Percentiles rank a stretch among this genome's conserved stretches.
These are phyloP conservation scores for Sebastes fasciatus DNA, from an alignment of 2,113 vertebrate genomes.

Conservation along the genomic window DNA sequence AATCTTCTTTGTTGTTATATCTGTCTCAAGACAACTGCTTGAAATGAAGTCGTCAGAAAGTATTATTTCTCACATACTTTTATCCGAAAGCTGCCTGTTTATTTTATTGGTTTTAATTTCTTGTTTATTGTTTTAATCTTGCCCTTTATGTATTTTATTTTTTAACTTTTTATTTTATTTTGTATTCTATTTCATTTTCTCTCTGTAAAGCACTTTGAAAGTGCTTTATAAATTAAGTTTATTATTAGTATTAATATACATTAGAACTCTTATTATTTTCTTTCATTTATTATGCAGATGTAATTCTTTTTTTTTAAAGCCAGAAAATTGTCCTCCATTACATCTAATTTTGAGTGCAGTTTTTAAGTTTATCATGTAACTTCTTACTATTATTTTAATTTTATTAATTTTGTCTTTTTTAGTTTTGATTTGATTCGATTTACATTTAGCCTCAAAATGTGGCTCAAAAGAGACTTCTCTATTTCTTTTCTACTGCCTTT, in stretches of 20 bases:
- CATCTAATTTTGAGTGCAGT: background rate
- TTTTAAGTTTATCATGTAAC: background rate
- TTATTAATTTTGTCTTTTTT: background rate
- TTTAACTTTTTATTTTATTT: no score
- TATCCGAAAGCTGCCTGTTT: no score
- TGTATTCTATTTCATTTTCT: no score
- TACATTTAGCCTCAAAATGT: background rate
- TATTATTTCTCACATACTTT: background rate
- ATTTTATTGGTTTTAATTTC: no score
- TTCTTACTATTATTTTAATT: background rate
- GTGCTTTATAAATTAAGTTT: no score
- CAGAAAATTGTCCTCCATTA: background rate
- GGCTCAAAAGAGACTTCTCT: background rate
- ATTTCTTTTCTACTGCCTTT: background rate
- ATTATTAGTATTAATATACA: background rate
- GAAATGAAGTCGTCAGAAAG: background rate
- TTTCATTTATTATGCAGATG: background rate
- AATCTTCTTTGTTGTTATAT: background rate
- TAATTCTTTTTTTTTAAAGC: background rate
- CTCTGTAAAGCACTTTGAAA: no score
- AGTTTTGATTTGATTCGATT: background rate
- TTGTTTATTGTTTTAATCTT: no score
- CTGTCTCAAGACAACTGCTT: background rate
- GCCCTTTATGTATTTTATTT: no score
- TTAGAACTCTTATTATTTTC: background rate